phyloP scores from a whole-genome alignment of 2,113 vertebrate genomes.

The Sisor rabdophorus region DNA sequence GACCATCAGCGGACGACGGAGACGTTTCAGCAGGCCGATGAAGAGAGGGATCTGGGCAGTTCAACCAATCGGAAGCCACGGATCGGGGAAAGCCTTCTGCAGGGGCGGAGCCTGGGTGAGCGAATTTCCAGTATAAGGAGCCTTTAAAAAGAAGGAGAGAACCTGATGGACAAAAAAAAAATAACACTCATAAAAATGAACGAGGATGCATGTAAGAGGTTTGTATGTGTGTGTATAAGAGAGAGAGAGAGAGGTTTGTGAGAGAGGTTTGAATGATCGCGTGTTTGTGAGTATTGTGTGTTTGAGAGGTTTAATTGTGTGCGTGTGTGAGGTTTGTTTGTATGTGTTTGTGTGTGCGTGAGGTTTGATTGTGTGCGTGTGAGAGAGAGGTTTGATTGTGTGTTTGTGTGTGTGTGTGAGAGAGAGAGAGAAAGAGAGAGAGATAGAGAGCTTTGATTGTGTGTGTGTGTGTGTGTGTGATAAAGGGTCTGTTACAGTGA shows the following conservation, averaged over 20 bases:
- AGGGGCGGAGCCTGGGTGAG: constrained; percentile 52
- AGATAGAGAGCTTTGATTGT: background rate
- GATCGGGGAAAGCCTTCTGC: constrained; percentile 64
- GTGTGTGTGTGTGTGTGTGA: too few species aligned
- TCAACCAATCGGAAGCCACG: constrained; percentile 66
- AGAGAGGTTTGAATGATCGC: background rate
- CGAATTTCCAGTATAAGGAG: constrained; percentile 69
- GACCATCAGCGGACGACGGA: constrained; percentile 46
- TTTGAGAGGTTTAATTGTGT: too few species aligned
- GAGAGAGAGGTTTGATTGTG: background rate
- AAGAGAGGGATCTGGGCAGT: constrained; percentile 57
- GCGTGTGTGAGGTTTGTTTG: background rate
- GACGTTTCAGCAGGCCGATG: constrained; percentile 46
- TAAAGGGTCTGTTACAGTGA: background rate
- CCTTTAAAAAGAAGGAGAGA: constrained; percentile 65
- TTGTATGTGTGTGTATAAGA: background rate
- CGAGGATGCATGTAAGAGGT: background rate
- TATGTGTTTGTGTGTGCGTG: background rate
- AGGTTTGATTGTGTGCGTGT: background rate
- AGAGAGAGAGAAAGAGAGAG: background rate
- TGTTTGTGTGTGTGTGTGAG: background rate
- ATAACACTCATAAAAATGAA: background rate
- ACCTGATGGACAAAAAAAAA: constrained; percentile 52
- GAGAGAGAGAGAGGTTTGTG: too few species aligned
- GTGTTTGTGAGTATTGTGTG: background rate